These are phyloP conservation scores for Drosophila rellima DNA, from an alignment of 2,888 invertebrate genomes.

Conservation along the genomic window DNA sequence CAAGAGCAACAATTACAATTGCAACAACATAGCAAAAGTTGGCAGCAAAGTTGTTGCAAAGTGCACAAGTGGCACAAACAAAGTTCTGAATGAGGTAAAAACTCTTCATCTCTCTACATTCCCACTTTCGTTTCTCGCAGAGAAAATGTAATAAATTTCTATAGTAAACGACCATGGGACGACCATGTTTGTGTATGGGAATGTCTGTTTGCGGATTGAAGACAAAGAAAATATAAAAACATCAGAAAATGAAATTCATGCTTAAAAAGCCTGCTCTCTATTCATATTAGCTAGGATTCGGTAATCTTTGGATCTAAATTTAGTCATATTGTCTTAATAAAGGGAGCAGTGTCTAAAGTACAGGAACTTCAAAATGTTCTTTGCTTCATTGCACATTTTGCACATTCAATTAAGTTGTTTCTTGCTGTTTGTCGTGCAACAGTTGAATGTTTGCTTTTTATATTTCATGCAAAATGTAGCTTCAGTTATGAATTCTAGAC, in stretches of 20 bases:
- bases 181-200: conserved; percentile 28
- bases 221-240: conserved; percentile 74
- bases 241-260: conserved; percentile 60
- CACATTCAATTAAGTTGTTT: conserved; percentile 71
- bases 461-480: conserved; percentile 59
- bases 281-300: conserved; percentile 48
- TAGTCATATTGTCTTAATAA: conserved; percentile 5
- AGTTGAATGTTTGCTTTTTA: conserved; percentile 48
- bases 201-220: conserved; percentile 36
- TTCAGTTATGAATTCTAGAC: conserved; percentile 48
- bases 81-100: conserved; percentile 61
- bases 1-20: conserved; percentile 21
- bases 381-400: conserved; percentile 54
- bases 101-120: conserved; percentile 23
- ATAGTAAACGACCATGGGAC: conserved; percentile 75
- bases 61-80: conserved; percentile 63
- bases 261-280: conserved; percentile 45
- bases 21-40: conserved; percentile 41
- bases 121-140: conserved; percentile 24
- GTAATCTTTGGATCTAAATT: conserved; percentile 61
- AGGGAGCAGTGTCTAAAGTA: background rate
- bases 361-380: conserved; percentile 20
- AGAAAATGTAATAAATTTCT: conserved; percentile 76
- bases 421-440: conserved; percentile 50
- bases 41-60: conserved; percentile 58